Base-by-base conservation (phyloP, 2,888 invertebrate species). In the Latrodectus hesperus region DNA sequence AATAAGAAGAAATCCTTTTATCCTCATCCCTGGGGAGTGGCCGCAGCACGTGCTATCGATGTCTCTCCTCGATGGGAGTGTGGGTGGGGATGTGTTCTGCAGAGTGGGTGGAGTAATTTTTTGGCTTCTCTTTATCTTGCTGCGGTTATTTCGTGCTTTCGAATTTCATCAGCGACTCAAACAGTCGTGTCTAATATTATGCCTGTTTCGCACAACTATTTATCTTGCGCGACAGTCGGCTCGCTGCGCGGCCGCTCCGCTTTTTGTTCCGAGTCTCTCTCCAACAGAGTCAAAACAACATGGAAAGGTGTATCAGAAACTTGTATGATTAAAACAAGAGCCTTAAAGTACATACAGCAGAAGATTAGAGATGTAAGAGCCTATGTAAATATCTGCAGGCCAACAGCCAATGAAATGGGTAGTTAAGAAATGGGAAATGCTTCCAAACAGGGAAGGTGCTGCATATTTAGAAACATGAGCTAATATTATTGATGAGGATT, bases 71-170 rank as follows among this genome's bases (percentile, higher is more conserved):
- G 64, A 60, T 38, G 17, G 10, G 55, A 64, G 71, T 86, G 85
- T 86, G 76, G 85, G 85, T 86, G 85, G 85, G 85, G 80, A 71
- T 68, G 38, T 38, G 65, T n/a, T 75, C 70, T 64, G 68, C 60
- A 71, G 79, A 86, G 85, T 86, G 79, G 85, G 85, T 86, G 85
- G 85, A 86, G 85, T 75, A 85, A 76, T 86, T 80, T 72, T 81
- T 65, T 67, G 60, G 70, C 55, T 79, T 55, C 60, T 71, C 70
- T 68, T 75, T 55, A 75, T 68, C 77, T 71, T 72, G 60, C 64
- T 72, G 38, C 38, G 6, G 38, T 38, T 38, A 38, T 38, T 38
- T 38, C 64, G 22, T 77, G 52, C 38, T 60, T 64, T 51, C 22
- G 73, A 52, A 73, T 77, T 84, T 77, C 75, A 71, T 70, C 78